Evolutionary conservation across 2,888 invertebrate species (phyloP).

Genomic region (Apodemia duryi): DNA sequence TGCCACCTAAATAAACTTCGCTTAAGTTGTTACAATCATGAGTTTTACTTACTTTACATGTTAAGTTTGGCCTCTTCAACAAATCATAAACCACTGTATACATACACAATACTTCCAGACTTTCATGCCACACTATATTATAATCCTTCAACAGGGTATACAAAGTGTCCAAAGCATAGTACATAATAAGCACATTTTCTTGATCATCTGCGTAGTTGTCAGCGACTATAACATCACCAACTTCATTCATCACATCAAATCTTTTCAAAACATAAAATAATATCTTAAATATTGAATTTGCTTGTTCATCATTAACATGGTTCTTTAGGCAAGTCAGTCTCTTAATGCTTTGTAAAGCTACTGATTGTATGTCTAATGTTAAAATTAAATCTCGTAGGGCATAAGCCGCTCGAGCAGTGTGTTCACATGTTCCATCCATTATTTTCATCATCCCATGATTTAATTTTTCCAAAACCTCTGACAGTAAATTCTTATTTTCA

Average conservation of each 20-base stretch:
- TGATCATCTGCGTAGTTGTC: conserved; percentile 47
- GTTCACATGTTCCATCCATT: conserved; percentile 81
- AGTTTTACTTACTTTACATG: conserved; percentile 52
- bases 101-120: conserved; percentile 86
- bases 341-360: conserved; percentile 75
- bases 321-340: conserved; percentile 78
- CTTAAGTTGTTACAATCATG: neutral
- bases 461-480: conserved; percentile 67
- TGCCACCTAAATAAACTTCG: too few relatives aligned
- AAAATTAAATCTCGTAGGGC: conserved; percentile 76
- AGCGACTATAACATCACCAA: conserved; percentile 39
- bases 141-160: conserved; percentile 83
- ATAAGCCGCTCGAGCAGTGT: conserved; percentile 81
- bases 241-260: conserved; percentile 54
- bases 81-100: conserved; percentile 60
- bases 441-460: conserved; percentile 81
- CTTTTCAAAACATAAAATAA: conserved; percentile 81
- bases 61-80: conserved; percentile 54
- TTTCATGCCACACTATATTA: conserved; percentile 88
- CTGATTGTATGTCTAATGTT: conserved; percentile 58
- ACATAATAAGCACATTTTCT: conserved; percentile 71
- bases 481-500: conserved; percentile 36
- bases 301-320: conserved; percentile 79
- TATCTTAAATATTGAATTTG: conserved; percentile 81
- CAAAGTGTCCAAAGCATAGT: conserved; percentile 83